Base-by-base conservation (phyloP, 2,797 vertebrate species). In the Schizopygopsis malacanthus region DNA sequence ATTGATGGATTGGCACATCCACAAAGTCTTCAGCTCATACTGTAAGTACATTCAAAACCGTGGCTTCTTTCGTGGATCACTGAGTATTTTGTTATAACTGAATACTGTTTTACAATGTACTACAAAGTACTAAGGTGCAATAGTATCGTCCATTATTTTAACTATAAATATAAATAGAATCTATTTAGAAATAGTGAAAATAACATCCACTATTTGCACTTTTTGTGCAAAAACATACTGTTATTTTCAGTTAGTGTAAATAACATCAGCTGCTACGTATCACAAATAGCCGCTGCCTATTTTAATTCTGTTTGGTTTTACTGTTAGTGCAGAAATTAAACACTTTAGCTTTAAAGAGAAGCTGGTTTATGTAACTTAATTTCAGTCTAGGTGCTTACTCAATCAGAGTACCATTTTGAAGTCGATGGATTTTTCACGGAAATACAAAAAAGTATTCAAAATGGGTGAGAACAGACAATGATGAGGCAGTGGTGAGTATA, bases 401-500 rank as follows among this genome's bases (percentile, higher is more conserved):
- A 75, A 33, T 69, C 65, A 3, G 7, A 20, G 65, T 69, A 10
- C 65, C 33, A 10, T 69, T 67, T 39, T 50, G 25, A 25, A 33
- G 0, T 10, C 1, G 2, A 33, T 52, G 15, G 45, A 33, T 56
- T 56, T 56, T 20, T 1, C 47, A 18, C 0, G 0, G 5, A 37
- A 45, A 39, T 52, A 69, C 28, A 52, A 67, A 81, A 33, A 18
- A 37, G 47, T 59, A 28, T 41, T 50, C 12, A 61, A 37, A 82
- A 65, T 45, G 39, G 16, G 59, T 76, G 25, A 22, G 43, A 65
- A 22, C 12, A 61, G 47, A 37, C 6, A 61, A 2, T 9, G 41
- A 43, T 9, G 41, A 43, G n/a, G 52, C 37, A 54, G 52, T 56
- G 37, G 82, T 39, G 84, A 83, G 28, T 81, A 73, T 65, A 37